Evolutionary conservation across 2,113 vertebrate genomes (phyloP).

Genomic region (Neodontobutis hainanensis): DNA sequence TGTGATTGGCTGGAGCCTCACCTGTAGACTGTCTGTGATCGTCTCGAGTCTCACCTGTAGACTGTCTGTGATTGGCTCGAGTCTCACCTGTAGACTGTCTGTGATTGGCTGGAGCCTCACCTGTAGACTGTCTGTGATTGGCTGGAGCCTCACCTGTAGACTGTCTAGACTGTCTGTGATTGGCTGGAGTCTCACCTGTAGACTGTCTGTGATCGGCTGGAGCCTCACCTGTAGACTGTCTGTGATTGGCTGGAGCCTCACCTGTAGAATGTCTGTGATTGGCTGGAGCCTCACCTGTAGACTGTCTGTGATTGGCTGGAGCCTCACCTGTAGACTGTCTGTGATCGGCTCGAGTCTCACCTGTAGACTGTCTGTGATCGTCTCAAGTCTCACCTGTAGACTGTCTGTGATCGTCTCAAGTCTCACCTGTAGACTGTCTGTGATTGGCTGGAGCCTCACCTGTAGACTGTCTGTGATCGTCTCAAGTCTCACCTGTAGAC

Average conservation of each 20-base stretch:
- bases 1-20: background rate
- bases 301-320: too few relatives aligned
- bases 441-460: too few relatives aligned
- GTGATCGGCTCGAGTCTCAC: too few relatives aligned
- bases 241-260: slow-evolving; percentile 18
- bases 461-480: too few relatives aligned
- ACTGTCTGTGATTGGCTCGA: background rate
- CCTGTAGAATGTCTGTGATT: too few relatives aligned
- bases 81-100: background rate
- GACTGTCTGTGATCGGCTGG: background rate
- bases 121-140: background rate
- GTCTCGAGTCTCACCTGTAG: background rate
- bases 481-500: too few relatives aligned
- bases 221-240: slow-evolving; percentile 1
- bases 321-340: too few relatives aligned
- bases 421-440: too few relatives aligned
- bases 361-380: too few relatives aligned
- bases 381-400: too few relatives aligned
- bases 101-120: background rate
- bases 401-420: too few relatives aligned
- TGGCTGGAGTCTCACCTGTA: background rate
- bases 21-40: background rate
- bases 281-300: too few relatives aligned
- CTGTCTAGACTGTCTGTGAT: background rate
- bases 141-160: background rate